Evolutionary conservation across 2,113 vertebrate species (phyloP), one percentile per base, ranked within the genome.

Genomic region (Speoplatyrhinus poulsoni): DNA sequence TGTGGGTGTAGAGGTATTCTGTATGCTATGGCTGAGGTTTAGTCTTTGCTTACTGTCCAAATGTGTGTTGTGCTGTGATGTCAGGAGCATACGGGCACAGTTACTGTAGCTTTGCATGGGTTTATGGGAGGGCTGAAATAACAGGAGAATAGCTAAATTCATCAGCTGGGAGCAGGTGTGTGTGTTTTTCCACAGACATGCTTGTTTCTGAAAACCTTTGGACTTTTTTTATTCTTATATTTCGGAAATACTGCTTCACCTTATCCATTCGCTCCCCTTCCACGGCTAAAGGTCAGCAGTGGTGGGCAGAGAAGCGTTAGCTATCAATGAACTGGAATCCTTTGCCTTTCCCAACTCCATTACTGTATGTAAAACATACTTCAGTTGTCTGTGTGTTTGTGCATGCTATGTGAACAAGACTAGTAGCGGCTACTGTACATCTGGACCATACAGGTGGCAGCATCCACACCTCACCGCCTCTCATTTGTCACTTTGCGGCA

Each of bases 401-500:
- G 46, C 58, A 49, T 58, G 36, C 7, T 5, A 6, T 41, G 4
- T 8, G 7, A 41, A 41, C 7, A 5, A 5, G 7, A 41, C 36
- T 41, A 41, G 36, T 1, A 26, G 26, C 26, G 2, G 26, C 1
- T 26, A 3, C 26, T 26, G 26, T 26, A 26, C 26, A 26, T 26
- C 36, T 41, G 36, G 36, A 8, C 36, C 7, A 5, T 41, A 41
- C 36, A 41, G 36, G 36, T 41, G 41, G 46, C 15, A 1, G 36
- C 36, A 17, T 16, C 3, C 47, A 74, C 81, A 87, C 72, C 78
- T 89, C 76, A 60, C 78, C 71, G 79, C 67, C 69, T 75, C 62
- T 80, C 80, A 80, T 89, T 83, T 85, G 82, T 88, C 86, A 85
- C 79, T 75, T 80, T 78, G 70, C 76, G 78, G 60, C 50, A 60